A percentile compares a stretch with the other conserved stretches of the same genome.
These are phyloP conservation scores for Orycteropus afer DNA, from an alignment of 2,113 vertebrate species.

Conservation along the genomic window DNA sequence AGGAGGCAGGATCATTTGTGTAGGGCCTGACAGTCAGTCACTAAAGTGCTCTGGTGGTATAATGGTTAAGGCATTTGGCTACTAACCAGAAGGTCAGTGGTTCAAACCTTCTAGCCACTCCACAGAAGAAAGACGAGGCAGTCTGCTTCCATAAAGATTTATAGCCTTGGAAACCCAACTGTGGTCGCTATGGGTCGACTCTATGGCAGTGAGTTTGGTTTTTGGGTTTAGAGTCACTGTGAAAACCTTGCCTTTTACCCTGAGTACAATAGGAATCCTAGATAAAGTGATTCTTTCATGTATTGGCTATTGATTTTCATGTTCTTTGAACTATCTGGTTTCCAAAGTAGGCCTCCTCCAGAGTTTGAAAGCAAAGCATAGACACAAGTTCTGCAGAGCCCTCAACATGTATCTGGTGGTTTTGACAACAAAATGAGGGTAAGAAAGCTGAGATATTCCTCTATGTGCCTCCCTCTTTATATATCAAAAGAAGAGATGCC, in stretches of 20 bases:
- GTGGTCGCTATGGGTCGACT: too few relatives aligned
- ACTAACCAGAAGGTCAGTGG: too few relatives aligned
- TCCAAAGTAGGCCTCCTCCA: neutral
- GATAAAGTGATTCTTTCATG: neutral
- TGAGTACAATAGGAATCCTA: neutral
- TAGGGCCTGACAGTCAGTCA: too few relatives aligned
- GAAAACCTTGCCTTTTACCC: neutral
- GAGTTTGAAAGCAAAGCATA: conserved; percentile 11
- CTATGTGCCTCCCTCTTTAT: neutral
- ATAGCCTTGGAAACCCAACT: too few relatives aligned
- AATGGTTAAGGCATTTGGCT: too few relatives aligned
- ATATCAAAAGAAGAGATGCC: neutral
- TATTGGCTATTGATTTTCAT: neutral
- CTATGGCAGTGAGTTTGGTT: too few relatives aligned
- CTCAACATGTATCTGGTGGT: neutral
- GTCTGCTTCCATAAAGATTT: too few relatives aligned
- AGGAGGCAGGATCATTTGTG: neutral
- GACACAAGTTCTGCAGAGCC: neutral
- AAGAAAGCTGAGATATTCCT: neutral
- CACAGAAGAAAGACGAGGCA: too few relatives aligned
- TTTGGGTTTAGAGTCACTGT: neutral
- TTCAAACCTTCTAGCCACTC: too few relatives aligned
- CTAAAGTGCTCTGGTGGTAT: too few relatives aligned
- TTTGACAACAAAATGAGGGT: neutral
- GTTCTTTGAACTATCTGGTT: neutral